phyloP scores from a whole-genome alignment of 2,113 vertebrate species.

The Istiophorus platypterus region DNA sequence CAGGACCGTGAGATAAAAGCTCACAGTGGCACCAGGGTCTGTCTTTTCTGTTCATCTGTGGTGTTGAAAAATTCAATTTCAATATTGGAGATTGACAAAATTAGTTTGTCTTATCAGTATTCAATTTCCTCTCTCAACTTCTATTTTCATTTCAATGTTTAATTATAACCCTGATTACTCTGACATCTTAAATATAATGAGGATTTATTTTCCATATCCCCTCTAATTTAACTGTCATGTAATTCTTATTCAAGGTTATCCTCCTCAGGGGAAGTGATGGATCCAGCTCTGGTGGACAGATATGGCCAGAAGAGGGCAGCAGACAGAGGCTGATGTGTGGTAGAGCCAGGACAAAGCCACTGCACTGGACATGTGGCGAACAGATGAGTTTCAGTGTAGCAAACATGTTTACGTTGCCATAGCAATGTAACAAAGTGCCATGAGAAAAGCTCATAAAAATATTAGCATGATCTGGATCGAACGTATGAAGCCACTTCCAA shows the following conservation, averaged over 20 bases:
- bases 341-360: too few species aligned
- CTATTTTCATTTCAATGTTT: not conserved
- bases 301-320: conserved; percentile 50
- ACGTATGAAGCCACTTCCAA: too few species aligned
- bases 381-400: not conserved
- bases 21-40: too few species aligned
- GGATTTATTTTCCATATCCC: not conserved
- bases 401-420: not conserved
- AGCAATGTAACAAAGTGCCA: too few species aligned
- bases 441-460: too few species aligned
- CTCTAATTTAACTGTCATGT: not conserved
- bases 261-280: not conserved
- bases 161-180: not conserved
- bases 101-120: too few species aligned
- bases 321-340: not conserved
- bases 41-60: too few species aligned
- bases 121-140: not conserved
- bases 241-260: not conserved
- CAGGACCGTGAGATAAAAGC: too few species aligned
- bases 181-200: fast-evolving
- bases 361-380: too few species aligned
- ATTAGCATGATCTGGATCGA: too few species aligned
- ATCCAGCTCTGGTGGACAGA: not conserved
- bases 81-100: too few species aligned
- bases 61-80: too few species aligned